Percentiles rank a stretch among this genome's conserved stretches.
Evolutionary conservation across 1,140 invertebrate species (phyloP).

Genomic region (Trichonephila clavata): DNA sequence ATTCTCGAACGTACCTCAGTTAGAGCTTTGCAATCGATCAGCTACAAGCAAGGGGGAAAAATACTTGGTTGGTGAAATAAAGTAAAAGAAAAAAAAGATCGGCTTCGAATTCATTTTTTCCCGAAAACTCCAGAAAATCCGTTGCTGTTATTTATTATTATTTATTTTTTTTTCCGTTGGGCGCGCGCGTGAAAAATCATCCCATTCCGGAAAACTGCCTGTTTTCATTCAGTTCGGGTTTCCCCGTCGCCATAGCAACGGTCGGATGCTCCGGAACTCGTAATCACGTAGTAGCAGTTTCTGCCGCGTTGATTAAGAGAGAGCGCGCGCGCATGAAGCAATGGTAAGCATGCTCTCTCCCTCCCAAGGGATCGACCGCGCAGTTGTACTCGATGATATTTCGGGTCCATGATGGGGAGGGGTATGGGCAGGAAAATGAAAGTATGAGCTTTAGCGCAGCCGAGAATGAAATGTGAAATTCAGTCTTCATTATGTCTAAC

Average conservation of each 20-base stretch:
- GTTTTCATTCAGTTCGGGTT: constrained; percentile 50
- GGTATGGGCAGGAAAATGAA: background rate
- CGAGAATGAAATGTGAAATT: background rate
- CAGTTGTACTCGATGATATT: background rate
- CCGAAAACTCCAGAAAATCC: constrained; percentile 34
- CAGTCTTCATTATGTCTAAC: background rate
- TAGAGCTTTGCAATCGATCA: background rate
- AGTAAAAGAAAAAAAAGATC: background rate
- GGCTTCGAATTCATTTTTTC: constrained; percentile 27
- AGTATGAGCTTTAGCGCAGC: background rate
- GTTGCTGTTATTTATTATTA: constrained; percentile 19
- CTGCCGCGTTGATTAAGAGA: background rate
- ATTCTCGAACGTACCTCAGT: background rate
- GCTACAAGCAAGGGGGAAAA: background rate
- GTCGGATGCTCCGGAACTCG: constrained; percentile 9
- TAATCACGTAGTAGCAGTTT: constrained; percentile 11
- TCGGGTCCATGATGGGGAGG: constrained; percentile 4
- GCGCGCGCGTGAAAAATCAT: constrained; percentile 31
- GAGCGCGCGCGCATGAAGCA: constrained; percentile 10
- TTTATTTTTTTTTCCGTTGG: constrained; percentile 5
- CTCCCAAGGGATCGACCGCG: background rate
- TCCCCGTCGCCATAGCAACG: constrained; percentile 24
- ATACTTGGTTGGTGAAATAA: background rate
- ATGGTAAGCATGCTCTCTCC: background rate
- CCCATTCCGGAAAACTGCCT: constrained; percentile 44